Evolutionary conservation across 2,888 invertebrate species (phyloP).

Genomic region (Eilema depressum): DNA sequence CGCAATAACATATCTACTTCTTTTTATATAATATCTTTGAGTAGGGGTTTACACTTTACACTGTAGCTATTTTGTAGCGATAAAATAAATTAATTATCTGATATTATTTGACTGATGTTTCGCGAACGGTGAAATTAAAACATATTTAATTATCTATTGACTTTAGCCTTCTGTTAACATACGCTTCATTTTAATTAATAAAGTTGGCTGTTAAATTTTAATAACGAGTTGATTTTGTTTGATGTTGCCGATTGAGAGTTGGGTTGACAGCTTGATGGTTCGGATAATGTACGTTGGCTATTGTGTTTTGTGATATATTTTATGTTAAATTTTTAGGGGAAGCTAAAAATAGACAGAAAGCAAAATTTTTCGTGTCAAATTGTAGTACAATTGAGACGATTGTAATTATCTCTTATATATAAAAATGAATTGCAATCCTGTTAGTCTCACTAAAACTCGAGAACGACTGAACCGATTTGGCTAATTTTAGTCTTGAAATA

Average conservation of each 20-base stretch:
- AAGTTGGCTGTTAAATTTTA: conserved; percentile 40
- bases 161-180: conserved; percentile 38
- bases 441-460: too few relatives aligned
- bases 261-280: conserved; percentile 34
- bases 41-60: background rate
- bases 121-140: conserved; percentile 42
- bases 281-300: background rate
- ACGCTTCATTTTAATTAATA: conserved; percentile 38
- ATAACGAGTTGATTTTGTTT: conserved; percentile 35
- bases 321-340: background rate
- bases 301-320: background rate
- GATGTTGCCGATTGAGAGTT: conserved; percentile 21
- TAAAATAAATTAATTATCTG: conserved; percentile 36
- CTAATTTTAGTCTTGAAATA: too few relatives aligned
- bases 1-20: too few relatives aligned
- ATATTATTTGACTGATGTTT: conserved; percentile 34
- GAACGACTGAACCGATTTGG: too few relatives aligned
- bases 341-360: background rate
- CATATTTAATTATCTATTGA: conserved; percentile 43
- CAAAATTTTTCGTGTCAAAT: too few relatives aligned
- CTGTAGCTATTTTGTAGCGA: background rate
- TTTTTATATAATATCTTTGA: too few relatives aligned
- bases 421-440: too few relatives aligned
- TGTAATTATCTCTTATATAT: too few relatives aligned
- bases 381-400: too few relatives aligned